Base-by-base conservation (phyloP, 2,113 vertebrate genomes). In the Nematolebias whitei region DNA sequence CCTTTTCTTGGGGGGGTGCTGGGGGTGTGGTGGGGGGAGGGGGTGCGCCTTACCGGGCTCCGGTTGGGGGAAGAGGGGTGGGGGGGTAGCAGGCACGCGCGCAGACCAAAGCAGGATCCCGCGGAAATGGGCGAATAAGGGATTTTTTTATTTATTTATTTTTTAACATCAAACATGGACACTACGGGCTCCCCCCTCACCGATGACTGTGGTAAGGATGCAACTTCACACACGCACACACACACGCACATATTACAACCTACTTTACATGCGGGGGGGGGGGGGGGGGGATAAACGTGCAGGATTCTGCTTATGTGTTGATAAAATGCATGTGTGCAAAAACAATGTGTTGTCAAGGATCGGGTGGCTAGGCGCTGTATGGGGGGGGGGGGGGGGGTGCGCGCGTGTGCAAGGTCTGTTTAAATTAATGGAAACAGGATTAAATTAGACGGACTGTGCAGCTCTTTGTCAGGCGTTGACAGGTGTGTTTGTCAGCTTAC, bases 401-500 rank as follows among this genome's bases (percentile, higher is more conserved):
- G 43, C 59, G 52, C 56, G 68, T 63, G 67, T 75, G 57, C 59
- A 39, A 51, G 73, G 61, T 18, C 15, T 38, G 44, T 76, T 74
- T 63, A 61, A 71, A 85, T 63, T 20, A 58, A 71, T 32, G 70
- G 58, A 81, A 72, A 87, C 58, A 26, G 58, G 44, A 57, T 60
- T 16, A 63, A 69, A 67, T 80, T 47, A 69, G 68, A 79, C 50
- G 32, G 71, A 84, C 63, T 69, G 58, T 68, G 69, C 65, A 84
- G 11, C 58, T 73, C 53, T 38, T 19, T 70, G 72, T 80, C 61
- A 74, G 75, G 78, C 68, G 51, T 84, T 89, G 88, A 84, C 89
- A 90, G 85, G 89, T 87, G 87, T 85, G 86, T 82, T 82, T 82
- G 74, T n/a, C 66, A 76, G 67, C 67, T 32, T 62, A 79, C 62